phyloP scores from a whole-genome alignment of 2,797 vertebrate genomes.

The Sebastes baramenuke region DNA sequence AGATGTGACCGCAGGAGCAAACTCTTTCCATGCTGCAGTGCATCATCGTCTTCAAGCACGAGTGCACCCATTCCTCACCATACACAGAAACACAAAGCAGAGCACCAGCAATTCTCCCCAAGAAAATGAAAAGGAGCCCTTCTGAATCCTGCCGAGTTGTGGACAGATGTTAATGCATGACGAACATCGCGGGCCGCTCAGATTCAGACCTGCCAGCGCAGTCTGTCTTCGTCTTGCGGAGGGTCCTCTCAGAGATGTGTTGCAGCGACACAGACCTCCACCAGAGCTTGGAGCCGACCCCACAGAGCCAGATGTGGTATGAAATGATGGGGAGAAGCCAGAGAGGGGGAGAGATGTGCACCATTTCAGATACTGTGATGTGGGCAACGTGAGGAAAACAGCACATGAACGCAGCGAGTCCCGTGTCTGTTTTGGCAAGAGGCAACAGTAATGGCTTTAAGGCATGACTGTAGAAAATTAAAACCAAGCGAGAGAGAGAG shows the following conservation, averaged over 20 bases:
- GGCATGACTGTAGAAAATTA: slow-evolving; percentile 61
- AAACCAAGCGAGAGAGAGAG: slow-evolving; percentile 50
- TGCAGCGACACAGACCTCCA: slow-evolving; percentile 69
- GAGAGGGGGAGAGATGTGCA: slow-evolving; percentile 37
- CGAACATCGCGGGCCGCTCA: slow-evolving; percentile 20
- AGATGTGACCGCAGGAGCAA: slow-evolving; percentile 74
- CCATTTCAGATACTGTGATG: slow-evolving; percentile 73
- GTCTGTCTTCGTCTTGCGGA: slow-evolving; percentile 37
- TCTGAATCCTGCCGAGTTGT: slow-evolving; percentile 38
- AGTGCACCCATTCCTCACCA: slow-evolving; percentile 47
- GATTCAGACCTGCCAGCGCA: slow-evolving; percentile 39
- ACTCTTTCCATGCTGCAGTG: slow-evolving; percentile 72
- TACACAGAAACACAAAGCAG: slow-evolving; percentile 45
- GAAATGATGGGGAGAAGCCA: slow-evolving; percentile 44
- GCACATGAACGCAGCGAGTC: slow-evolving; percentile 43
- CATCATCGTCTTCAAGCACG: slow-evolving; percentile 46
- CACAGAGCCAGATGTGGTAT: slow-evolving; percentile 76
- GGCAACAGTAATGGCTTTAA: slow-evolving; percentile 47
- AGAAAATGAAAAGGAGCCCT: slow-evolving; percentile 27
- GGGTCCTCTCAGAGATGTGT: slow-evolving; percentile 56
- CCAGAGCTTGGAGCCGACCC: slow-evolving; percentile 60
- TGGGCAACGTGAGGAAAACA: slow-evolving; percentile 61
- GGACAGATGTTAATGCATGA: slow-evolving; percentile 61
- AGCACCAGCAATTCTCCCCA: neutral
- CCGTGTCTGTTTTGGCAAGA: slow-evolving; percentile 59